Evolutionary conservation across 2,888 invertebrate species (phyloP).

Genomic region (Campoletis raptor): DNA sequence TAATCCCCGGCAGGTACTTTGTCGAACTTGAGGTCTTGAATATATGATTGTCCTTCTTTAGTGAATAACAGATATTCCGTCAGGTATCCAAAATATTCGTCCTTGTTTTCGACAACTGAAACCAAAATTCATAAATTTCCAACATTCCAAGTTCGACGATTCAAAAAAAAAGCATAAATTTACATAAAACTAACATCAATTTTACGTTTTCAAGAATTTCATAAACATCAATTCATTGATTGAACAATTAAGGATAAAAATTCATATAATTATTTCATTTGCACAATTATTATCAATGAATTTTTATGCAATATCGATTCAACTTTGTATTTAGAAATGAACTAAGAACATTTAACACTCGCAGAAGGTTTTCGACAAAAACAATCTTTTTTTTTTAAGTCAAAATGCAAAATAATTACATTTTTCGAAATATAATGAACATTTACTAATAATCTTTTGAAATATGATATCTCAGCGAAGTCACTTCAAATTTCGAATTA

Average conservation of each 20-base stretch:
- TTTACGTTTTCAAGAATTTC: neutral
- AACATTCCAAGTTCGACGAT: neutral
- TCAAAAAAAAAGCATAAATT: neutral
- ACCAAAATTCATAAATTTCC: neutral
- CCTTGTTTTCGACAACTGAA: constrained; percentile 78
- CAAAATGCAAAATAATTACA: no score
- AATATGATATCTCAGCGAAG: no score
- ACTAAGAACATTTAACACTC: no score
- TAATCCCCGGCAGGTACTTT: constrained; percentile 80
- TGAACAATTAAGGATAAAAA: neutral
- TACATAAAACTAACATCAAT: neutral
- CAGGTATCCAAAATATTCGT: constrained; percentile 81
- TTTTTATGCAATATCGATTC: neutral
- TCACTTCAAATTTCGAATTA: no score
- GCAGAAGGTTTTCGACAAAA: no score
- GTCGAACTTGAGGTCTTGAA: constrained; percentile 83
- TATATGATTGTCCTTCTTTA: constrained; percentile 80
- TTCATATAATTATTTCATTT: neutral
- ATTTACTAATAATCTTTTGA: no score
- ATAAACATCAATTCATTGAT: no score
- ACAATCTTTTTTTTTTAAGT: no score
- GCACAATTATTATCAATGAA: neutral
- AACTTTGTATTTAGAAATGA: no score
- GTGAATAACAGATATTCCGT: constrained; percentile 82
- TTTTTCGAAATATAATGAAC: no score